Evolutionary conservation across 2,888 invertebrate species (phyloP).

Genomic region (Byasa hedistus): DNA sequence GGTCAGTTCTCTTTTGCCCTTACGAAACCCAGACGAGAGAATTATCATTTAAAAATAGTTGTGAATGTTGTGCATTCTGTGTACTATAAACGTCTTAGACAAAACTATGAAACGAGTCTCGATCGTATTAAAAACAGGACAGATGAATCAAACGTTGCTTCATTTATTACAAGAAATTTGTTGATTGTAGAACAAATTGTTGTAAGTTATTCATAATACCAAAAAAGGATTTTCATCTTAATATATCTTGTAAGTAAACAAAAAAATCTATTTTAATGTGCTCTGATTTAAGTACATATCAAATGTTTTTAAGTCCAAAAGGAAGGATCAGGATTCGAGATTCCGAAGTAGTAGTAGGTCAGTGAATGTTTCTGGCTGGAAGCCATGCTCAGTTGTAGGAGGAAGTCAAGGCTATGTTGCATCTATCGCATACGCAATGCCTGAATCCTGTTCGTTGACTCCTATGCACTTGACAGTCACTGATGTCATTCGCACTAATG

Average conservation of each 20-base stretch:
- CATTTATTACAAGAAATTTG: neutral
- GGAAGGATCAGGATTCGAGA: constrained; percentile 39
- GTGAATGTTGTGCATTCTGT: constrained; percentile 1
- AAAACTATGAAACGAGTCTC: constrained; percentile 2
- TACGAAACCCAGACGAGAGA: constrained; percentile 32
- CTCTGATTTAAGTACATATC: neutral
- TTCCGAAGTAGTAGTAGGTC: constrained; percentile 59
- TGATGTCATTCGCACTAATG: constrained; percentile 74
- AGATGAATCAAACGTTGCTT: neutral
- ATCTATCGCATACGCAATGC: constrained; percentile 70
- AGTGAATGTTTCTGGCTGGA: constrained; percentile 68
- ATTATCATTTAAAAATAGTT: constrained; percentile 13
- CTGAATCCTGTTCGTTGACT: constrained; percentile 74
- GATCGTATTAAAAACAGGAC: neutral
- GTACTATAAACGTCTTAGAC: constrained; percentile 2
- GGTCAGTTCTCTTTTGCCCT: constrained; percentile 45
- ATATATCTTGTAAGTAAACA: neutral
- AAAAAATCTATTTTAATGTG: neutral
- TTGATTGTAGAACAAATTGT: too few relatives aligned
- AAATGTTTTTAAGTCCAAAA: neutral
- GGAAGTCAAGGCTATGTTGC: constrained; percentile 69
- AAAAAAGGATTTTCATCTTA: neutral
- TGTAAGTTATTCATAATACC: neutral
- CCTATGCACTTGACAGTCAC: constrained; percentile 71
- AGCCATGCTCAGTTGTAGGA: constrained; percentile 58